Conservation (phyloP, 2,797 vertebrate genomes). For the Micropoecilia bifurca region DNA sequence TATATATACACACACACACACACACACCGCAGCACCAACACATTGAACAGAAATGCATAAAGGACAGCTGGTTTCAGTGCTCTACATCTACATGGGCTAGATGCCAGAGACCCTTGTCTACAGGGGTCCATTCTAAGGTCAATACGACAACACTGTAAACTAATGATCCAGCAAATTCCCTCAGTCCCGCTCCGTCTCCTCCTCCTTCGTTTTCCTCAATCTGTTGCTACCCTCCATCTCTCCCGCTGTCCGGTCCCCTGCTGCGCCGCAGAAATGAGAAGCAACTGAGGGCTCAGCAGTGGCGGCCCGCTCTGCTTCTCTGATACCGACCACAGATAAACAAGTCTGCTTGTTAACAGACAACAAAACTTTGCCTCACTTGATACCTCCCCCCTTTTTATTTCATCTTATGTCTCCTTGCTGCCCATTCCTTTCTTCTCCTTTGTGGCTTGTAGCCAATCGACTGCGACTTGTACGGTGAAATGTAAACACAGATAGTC, state of each 20-base stretch:
- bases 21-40: background rate
- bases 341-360: conserved; percentile 71
- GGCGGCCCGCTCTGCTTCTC: conserved; percentile 52
- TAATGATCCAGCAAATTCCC: conserved; percentile 81
- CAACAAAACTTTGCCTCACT: conserved; percentile 60
- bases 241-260: conserved; percentile 66
- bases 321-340: conserved; percentile 68
- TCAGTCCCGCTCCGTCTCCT: conserved; percentile 54
- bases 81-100: conserved; percentile 61
- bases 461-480: conserved; percentile 13
- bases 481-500: conserved; percentile 42
- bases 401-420: conserved; percentile 51
- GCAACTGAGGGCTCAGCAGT: conserved; percentile 68
- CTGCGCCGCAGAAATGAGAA: conserved; percentile 76
- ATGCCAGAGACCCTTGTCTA: conserved; percentile 55
- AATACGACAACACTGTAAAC: conserved; percentile 79
- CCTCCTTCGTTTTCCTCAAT: conserved; percentile 46
- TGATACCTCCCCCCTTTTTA: conserved; percentile 25
- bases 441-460: conserved; percentile 23
- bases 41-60: conserved; percentile 5
- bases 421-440: conserved; percentile 16
- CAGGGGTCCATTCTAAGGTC: conserved; percentile 74
- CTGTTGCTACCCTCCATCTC: conserved; percentile 70
- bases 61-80: conserved; percentile 55
- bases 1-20: no score